These are phyloP conservation scores for Syngnathus scovelli DNA, from an alignment of 2,113 vertebrate genomes.

Conservation along the genomic window DNA sequence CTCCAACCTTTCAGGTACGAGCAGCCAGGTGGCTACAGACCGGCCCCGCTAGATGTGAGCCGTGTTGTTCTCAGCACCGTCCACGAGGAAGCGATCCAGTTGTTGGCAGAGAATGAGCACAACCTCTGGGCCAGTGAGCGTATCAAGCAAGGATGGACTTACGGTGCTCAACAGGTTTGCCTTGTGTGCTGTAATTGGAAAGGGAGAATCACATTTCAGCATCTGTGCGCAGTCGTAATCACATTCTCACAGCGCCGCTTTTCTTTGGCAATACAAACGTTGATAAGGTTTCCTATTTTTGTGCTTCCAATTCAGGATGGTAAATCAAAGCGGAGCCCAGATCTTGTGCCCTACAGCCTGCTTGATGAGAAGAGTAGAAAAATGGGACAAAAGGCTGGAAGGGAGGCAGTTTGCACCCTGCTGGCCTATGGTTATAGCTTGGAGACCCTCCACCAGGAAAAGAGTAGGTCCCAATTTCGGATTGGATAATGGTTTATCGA, in stretches of 20 bases:
- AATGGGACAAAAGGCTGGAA: conserved; percentile 76
- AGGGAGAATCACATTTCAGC: neutral
- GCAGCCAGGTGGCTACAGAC: conserved; percentile 84
- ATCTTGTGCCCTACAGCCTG: conserved; percentile 84
- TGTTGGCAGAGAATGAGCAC: conserved; percentile 89
- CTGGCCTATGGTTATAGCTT: conserved; percentile 85
- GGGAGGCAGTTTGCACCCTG: conserved; percentile 81
- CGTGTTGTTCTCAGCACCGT: conserved; percentile 76
- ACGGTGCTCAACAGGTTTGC: conserved; percentile 82
- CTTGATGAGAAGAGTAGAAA: conserved; percentile 83
- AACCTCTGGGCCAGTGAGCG: conserved; percentile 88
- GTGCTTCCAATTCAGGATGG: conserved; percentile 72
- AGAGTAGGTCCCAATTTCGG: conserved; percentile 61
- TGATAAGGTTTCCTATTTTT: neutral
- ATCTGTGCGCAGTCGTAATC: neutral
- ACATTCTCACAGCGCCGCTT: neutral
- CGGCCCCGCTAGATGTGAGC: conserved; percentile 85
- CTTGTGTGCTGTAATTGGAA: neutral
- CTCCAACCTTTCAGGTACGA: conserved; percentile 76
- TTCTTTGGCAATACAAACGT: neutral
- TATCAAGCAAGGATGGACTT: conserved; percentile 92
- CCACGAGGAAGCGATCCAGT: conserved; percentile 82
- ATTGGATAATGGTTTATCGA: neutral
- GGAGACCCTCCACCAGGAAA: conserved; percentile 82
- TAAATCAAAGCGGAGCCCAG: conserved; percentile 84